Percentiles rank a stretch among this genome's conserved stretches.
Evolutionary conservation across 2,888 invertebrate genomes (phyloP).

Genomic region (Lepidochrysops patricia): DNA sequence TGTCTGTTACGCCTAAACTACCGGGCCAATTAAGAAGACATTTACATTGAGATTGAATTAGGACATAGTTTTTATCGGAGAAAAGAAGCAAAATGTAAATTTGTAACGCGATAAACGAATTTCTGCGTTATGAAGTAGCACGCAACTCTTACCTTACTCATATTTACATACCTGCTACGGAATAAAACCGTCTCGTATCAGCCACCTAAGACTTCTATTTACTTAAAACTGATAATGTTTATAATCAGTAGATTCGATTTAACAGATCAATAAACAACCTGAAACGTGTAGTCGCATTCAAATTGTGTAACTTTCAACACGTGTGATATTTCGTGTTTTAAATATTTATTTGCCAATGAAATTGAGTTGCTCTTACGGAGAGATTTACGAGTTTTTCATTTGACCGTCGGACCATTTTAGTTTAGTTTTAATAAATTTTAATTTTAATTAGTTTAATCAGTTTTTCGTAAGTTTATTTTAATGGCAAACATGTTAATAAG

Average conservation of each 20-base stretch:
- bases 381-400: constrained; percentile 61
- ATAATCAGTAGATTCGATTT: constrained; percentile 34
- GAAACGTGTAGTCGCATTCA: constrained; percentile 35
- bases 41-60: too few relatives aligned
- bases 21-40: too few relatives aligned
- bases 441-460: constrained; percentile 25
- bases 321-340: constrained; percentile 28
- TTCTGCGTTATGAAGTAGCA: too few relatives aligned
- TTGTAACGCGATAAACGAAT: too few relatives aligned
- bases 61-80: too few relatives aligned
- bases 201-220: constrained; percentile 39
- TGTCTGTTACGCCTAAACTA: too few relatives aligned
- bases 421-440: constrained; percentile 1
- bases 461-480: constrained; percentile 28
- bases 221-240: constrained; percentile 29
- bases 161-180: constrained; percentile 16
- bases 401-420: constrained; percentile 38
- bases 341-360: constrained; percentile 37
- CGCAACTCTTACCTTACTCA: neutral
- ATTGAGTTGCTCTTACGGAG: constrained; percentile 46
- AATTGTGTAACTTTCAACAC: constrained; percentile 31
- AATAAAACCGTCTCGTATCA: constrained; percentile 23
- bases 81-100: too few relatives aligned
- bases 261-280: constrained; percentile 40
- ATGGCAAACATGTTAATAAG: constrained; percentile 65